phyloP scores from a whole-genome alignment of 2,888 invertebrate genomes.

The Mythimna ferrago region DNA sequence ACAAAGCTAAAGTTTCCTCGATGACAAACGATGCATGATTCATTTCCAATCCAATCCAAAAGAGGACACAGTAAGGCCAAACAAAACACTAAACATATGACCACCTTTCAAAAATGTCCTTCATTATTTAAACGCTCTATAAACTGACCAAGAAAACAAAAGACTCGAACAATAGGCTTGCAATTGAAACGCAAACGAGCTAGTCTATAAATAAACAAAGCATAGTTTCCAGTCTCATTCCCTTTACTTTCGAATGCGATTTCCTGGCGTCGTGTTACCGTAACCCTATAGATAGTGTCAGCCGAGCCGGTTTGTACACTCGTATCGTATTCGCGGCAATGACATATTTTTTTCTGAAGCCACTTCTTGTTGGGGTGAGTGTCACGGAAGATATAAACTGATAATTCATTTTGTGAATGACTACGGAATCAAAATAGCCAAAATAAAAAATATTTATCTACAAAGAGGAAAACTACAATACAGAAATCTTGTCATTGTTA shows the following conservation, averaged over 20 bases:
- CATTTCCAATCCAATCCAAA: constrained; percentile 2
- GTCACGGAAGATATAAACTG: not conserved
- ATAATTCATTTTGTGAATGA: constrained; percentile 6
- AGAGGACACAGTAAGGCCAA: not conserved
- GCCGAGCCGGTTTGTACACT: constrained; percentile 67
- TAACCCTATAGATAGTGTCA: constrained; percentile 74
- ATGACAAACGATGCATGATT: not conserved
- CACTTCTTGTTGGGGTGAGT: constrained; percentile 35
- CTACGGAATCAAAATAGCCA: not conserved
- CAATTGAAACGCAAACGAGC: constrained; percentile 66
- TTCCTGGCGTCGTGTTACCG: constrained; percentile 77
- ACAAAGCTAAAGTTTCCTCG: not conserved
- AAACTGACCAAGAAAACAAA: constrained; percentile 55
- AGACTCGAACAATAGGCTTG: constrained; percentile 60
- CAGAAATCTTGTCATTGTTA: not conserved
- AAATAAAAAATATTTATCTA: too few relatives aligned
- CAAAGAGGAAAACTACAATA: not conserved
- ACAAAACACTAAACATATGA: constrained; percentile 11
- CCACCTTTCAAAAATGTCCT: constrained; percentile 47
- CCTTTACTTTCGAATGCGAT: constrained; percentile 75
- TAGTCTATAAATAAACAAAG: constrained; percentile 67
- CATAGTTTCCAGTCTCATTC: constrained; percentile 73
- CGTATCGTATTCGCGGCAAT: constrained; percentile 67
- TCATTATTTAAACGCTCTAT: constrained; percentile 48
- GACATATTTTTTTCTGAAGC: constrained; percentile 68